Evolutionary conservation across 2,113 vertebrate genomes (phyloP).

Genomic region (Sigmodon hispidus): DNA sequence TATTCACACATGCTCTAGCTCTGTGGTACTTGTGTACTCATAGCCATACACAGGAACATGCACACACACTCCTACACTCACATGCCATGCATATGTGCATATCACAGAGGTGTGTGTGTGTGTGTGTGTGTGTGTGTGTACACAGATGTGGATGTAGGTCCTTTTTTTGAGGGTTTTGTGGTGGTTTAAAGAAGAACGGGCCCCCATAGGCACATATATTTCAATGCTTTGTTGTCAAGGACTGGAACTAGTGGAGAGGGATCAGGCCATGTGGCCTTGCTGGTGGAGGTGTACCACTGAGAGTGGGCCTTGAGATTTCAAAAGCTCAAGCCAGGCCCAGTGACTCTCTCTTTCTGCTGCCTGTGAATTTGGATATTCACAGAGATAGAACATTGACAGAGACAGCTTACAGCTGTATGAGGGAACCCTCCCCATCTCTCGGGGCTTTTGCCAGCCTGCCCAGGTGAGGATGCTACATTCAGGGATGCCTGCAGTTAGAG

Average conservation of each 20-base stretch:
- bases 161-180: too few relatives aligned
- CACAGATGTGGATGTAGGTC: too few relatives aligned
- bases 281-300: not conserved
- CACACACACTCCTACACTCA: not conserved
- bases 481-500: not conserved
- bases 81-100: not conserved
- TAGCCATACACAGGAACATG: not conserved
- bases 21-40: not conserved
- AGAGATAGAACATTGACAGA: too few relatives aligned
- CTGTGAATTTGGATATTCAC: not conserved
- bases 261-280: not conserved
- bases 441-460: accelerated
- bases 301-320: not conserved
- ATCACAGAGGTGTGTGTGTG: not conserved
- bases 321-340: not conserved
- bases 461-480: not conserved
- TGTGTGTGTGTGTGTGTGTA: not conserved
- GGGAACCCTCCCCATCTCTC: accelerated
- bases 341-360: not conserved
- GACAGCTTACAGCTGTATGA: not conserved
- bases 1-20: not conserved
- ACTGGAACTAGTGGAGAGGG: not conserved
- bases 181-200: not conserved
- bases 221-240: not conserved
- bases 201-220: not conserved